Conservation (phyloP, 2,888 invertebrate species). For the Pecten maximus region DNA sequence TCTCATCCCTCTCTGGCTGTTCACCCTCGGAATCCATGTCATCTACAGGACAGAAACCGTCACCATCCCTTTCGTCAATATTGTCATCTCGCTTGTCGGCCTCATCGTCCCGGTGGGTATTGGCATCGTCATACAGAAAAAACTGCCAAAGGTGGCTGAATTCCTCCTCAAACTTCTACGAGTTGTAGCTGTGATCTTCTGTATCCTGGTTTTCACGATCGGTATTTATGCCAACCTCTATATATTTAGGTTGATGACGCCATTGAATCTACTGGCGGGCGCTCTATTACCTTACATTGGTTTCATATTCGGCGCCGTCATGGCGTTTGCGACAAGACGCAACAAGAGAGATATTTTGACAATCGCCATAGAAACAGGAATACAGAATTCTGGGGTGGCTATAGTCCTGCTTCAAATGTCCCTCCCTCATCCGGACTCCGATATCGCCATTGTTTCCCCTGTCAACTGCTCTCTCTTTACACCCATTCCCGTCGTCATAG, state of each 20-base stretch:
- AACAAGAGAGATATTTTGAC: conserved; percentile 84
- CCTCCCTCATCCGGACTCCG: conserved; percentile 74
- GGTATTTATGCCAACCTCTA: conserved; percentile 83
- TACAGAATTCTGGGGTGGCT: conserved; percentile 91
- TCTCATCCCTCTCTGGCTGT: conserved; percentile 85
- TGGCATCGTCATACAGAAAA: conserved; percentile 82
- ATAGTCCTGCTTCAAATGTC: conserved; percentile 81
- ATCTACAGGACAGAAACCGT: conserved; percentile 75
- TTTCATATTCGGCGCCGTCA: conserved; percentile 82
- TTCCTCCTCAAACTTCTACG: conserved; percentile 79
- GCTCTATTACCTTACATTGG: conserved; percentile 83
- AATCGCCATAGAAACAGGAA: conserved; percentile 92
- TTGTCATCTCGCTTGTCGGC: conserved; percentile 81
- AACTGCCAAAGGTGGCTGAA: conserved; percentile 78
- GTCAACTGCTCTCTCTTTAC: conserved; percentile 76
- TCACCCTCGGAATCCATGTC: conserved; percentile 81
- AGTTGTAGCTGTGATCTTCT: conserved; percentile 82
- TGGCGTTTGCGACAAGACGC: conserved; percentile 68
- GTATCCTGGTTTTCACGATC: conserved; percentile 82
- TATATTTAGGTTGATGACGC: conserved; percentile 82
- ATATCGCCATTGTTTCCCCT: conserved; percentile 87
- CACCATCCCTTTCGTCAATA: conserved; percentile 82
- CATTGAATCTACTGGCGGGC: conserved; percentile 79
- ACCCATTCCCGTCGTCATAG: conserved; percentile 75
- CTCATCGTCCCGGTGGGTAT: conserved; percentile 83